Conservation (phyloP, 2,888 invertebrate genomes). For the Drosophila mercatorum region DNA sequence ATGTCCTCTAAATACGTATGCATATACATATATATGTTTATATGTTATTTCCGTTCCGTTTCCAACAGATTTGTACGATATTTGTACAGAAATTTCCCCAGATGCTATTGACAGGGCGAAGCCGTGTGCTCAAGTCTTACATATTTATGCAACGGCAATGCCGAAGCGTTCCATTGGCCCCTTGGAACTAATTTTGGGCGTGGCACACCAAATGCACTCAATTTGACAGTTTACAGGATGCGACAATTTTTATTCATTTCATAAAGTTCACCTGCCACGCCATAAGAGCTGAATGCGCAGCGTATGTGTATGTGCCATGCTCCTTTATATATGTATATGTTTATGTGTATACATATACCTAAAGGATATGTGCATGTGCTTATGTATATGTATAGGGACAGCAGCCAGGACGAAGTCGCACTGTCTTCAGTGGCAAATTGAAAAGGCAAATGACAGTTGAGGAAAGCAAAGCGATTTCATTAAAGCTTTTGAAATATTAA, state of each 20-base stretch:
- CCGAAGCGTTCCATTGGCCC: slow-evolving; percentile 46
- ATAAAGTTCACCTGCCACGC: slow-evolving; percentile 34
- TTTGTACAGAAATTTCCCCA: slow-evolving; percentile 45
- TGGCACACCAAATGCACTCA: slow-evolving; percentile 48
- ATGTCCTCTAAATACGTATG: neutral
- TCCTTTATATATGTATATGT: neutral
- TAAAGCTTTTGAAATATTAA: slow-evolving; percentile 77
- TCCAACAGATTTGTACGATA: slow-evolving; percentile 19
- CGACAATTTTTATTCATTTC: slow-evolving; percentile 62
- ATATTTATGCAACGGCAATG: slow-evolving; percentile 34
- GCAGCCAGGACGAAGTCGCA: slow-evolving; percentile 11
- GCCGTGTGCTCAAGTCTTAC: slow-evolving; percentile 29
- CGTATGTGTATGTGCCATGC: too few species aligned
- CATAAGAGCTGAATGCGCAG: neutral
- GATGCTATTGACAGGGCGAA: slow-evolving; percentile 25
- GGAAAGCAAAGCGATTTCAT: slow-evolving; percentile 74
- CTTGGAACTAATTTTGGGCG: slow-evolving; percentile 49
- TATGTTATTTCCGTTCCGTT: slow-evolving; percentile 1
- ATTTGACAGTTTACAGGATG: slow-evolving; percentile 52
- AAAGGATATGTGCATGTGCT: slow-evolving; percentile 2
- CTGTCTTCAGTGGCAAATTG: slow-evolving; percentile 58
- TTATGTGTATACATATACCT: neutral
- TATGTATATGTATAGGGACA: slow-evolving; percentile 1
- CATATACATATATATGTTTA: neutral
- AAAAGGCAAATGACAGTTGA: slow-evolving; percentile 62